These are phyloP conservation scores for Gerosis bhagava DNA, from an alignment of 2,888 invertebrate genomes.

Conservation along the genomic window DNA sequence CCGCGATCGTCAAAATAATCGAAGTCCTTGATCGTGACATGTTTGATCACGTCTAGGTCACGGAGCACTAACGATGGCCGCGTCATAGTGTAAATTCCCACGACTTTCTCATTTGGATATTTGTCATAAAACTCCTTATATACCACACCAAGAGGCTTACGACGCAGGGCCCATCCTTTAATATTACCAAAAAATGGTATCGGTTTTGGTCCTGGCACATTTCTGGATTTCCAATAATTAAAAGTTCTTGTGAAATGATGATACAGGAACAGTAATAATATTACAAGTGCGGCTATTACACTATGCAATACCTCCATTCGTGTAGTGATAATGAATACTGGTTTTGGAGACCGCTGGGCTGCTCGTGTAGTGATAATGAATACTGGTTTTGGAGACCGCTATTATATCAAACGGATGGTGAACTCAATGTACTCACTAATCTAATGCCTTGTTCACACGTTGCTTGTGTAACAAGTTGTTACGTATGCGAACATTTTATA, in stretches of 20 bases:
- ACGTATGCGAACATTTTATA: no score
- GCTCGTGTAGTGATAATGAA: no score
- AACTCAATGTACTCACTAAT: no score
- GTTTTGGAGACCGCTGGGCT: no score
- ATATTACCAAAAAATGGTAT: conserved; percentile 48
- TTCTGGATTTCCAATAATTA: conserved; percentile 50
- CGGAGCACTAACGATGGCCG: conserved; percentile 47
- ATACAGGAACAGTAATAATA: conserved; percentile 30
- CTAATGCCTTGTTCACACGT: no score
- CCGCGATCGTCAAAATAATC: conserved; percentile 51
- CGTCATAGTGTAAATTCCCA: conserved; percentile 53
- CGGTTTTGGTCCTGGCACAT: conserved; percentile 46
- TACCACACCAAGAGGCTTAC: conserved; percentile 36
- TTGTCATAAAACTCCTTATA: conserved; percentile 44
- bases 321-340: no score
- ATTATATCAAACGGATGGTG: no score
- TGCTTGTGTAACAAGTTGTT: no score
- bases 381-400: no score
- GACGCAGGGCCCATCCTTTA: conserved; percentile 39
- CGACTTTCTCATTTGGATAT: conserved; percentile 51
- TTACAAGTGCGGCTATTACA: no score
- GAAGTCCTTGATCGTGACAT: conserved; percentile 56
- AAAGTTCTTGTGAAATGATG: conserved; percentile 49
- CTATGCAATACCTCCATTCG: no score
- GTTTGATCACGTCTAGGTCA: conserved; percentile 55